Evolutionary conservation across 2,888 invertebrate genomes (phyloP), one percentile per base, ranked within the genome.

Genomic region (Patella ulyssiponensis): DNA sequence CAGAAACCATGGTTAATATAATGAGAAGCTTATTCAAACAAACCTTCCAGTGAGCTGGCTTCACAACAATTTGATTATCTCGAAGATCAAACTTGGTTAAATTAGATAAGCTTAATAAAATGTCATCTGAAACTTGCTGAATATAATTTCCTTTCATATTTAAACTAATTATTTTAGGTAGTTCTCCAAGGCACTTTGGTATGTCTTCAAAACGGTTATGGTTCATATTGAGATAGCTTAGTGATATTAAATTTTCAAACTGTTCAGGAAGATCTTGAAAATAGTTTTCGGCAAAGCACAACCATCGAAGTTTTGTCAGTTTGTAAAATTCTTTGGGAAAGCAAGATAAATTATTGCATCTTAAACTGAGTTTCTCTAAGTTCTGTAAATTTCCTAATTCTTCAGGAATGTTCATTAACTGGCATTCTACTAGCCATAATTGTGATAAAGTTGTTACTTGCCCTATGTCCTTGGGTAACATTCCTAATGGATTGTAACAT

Each of bases 21-120:
- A 44, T 44, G 5, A 44, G 44, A 44, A 44, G 44, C 44, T 9
- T 44, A 9, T 44, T 44, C 7, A 44, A 44, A 44, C 44, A 44
- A 44, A 90, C 90, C 88, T 89, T 90, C 90, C 90, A 90, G 75
- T 89, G 88, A 7, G 78, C 76, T n/a, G 90, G 90, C 71, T 86
- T 86, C n/a, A 81, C 80, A 7, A 77, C 73, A 15, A 91, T 84
- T n/a, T 74, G 74, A 76, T 89, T 90, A 64, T 90, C 88, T 77
- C 90, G 82, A 33, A 91, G 82, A 83, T 91, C 91, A 83, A 91
- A 85, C 73, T 87, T 87, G n/a, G 84, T 84, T 4, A 91, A 84
- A 53, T 86, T 84, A 4, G 88, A 83, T 56, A 90, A 79, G 9
- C 84, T 88, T 44, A 89, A 76, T 7, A 91, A 79, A n/a, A 85